phyloP scores from a whole-genome alignment of 2,113 vertebrate genomes.

The Amia ocellicauda region DNA sequence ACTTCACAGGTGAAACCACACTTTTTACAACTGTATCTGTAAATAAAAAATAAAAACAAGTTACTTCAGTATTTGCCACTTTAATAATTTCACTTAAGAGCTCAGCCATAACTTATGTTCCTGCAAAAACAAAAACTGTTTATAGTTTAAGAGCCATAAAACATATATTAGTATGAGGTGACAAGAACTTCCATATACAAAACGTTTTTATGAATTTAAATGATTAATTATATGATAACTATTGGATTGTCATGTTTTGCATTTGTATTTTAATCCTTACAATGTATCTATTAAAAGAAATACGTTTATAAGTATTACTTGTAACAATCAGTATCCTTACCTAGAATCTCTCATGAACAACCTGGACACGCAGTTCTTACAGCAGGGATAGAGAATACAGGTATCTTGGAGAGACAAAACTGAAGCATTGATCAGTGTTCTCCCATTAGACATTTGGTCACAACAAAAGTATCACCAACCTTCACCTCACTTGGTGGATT shows the following conservation, averaged over 20 bases:
- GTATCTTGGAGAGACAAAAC: slow-evolving; percentile 69
- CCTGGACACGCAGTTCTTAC: slow-evolving; percentile 65
- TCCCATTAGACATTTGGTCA: slow-evolving; percentile 13
- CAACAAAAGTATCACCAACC: background rate
- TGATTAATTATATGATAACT: background rate
- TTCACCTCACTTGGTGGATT: too few relatives aligned
- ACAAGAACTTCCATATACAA: background rate
- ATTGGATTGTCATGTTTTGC: background rate
- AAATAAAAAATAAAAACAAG: slow-evolving; percentile 21
- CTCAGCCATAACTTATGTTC: background rate
- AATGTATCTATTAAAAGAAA: background rate
- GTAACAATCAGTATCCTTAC: too few relatives aligned
- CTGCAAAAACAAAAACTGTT: background rate
- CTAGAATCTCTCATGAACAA: slow-evolving; percentile 52
- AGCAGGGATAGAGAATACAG: slow-evolving; percentile 67
- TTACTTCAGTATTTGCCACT: background rate
- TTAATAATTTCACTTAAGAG: background rate
- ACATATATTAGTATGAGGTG: background rate
- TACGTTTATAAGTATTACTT: background rate
- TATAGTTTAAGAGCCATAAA: background rate
- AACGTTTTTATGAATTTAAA: background rate
- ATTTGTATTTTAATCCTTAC: background rate
- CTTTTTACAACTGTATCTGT: slow-evolving; percentile 64
- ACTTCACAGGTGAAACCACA: slow-evolving; percentile 53
- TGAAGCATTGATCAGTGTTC: slow-evolving; percentile 62